A percentile compares a stretch with the other conserved stretches of the same genome.
Conservation (phyloP, 23 tunicate genomes). For the Pegea sp. region DNA sequence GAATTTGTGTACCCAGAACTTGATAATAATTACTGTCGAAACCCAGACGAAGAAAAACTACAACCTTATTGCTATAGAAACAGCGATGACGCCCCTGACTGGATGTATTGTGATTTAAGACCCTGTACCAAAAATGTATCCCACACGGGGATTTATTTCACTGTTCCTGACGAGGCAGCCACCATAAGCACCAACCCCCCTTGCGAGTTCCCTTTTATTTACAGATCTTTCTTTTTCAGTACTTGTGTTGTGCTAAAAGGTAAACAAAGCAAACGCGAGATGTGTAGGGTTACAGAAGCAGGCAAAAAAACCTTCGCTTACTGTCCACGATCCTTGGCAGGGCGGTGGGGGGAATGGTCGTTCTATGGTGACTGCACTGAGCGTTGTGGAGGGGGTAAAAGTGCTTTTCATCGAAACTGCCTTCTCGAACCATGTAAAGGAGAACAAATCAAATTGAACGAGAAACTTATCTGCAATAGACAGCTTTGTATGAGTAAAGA, state of each 20-base stretch:
- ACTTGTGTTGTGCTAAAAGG: conserved; percentile 6
- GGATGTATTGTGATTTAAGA: conserved; percentile 51
- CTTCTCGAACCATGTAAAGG: conserved; percentile 45
- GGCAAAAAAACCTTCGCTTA: conserved; percentile 7
- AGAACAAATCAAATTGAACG: conserved; percentile 4
- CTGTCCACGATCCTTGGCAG: conserved; percentile 44
- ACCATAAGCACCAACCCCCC: neutral
- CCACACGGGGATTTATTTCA: conserved; percentile 27
- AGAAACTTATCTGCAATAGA: conserved; percentile 20
- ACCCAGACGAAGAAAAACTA: conserved; percentile 7
- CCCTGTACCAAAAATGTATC: conserved; percentile 9
- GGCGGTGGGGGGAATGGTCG: conserved; percentile 42
- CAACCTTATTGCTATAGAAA: conserved; percentile 58
- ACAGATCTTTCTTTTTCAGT: neutral
- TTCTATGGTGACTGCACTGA: conserved; percentile 33
- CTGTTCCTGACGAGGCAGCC: conserved; percentile 10
- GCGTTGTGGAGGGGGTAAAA: conserved; percentile 33
- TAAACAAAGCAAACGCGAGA: conserved; percentile 2
- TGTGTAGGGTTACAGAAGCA: conserved; percentile 7
- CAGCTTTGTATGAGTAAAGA: conserved; percentile 25
- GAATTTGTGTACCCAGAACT: conserved; percentile 10
- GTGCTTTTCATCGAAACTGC: conserved; percentile 19
- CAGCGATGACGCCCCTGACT: conserved; percentile 1
- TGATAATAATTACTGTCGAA: conserved; percentile 33
- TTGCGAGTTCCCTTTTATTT: conserved; percentile 11